These are phyloP conservation scores for Brachionus koreanus DNA, from an alignment of 1,140 invertebrate genomes.

Conservation along the genomic window DNA sequence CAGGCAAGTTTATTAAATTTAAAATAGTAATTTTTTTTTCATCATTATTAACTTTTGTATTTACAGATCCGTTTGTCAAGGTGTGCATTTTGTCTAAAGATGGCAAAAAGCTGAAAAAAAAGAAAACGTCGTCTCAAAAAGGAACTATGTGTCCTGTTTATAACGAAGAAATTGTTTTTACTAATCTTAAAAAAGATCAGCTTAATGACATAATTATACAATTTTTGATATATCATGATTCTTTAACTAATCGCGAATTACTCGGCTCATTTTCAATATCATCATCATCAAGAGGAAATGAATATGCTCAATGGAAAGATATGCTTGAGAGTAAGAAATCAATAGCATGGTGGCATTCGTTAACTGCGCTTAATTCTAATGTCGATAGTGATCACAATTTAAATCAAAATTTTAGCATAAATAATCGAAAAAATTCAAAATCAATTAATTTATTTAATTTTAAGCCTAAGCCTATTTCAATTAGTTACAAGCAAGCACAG, in stretches of 20 bases:
- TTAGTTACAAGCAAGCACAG: neutral
- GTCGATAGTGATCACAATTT: slow-evolving; percentile 8
- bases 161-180: slow-evolving; percentile 82
- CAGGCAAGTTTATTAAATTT: neutral
- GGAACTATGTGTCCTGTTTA: slow-evolving; percentile 94
- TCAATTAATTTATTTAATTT: slow-evolving; percentile 30
- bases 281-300: slow-evolving; percentile 27
- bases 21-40: neutral
- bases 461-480: neutral
- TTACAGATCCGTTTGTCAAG: slow-evolving; percentile 75
- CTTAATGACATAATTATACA: slow-evolving; percentile 42
- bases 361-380: neutral
- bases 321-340: slow-evolving; percentile 40
- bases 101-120: slow-evolving; percentile 93
- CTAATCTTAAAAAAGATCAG: slow-evolving; percentile 63
- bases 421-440: slow-evolving; percentile 16
- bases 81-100: slow-evolving; percentile 87
- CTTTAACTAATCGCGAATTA: slow-evolving; percentile 12
- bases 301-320: slow-evolving; percentile 42
- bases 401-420: slow-evolving; percentile 5
- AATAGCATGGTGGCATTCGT: slow-evolving; percentile 39
- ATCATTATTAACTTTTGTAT: slow-evolving; percentile 46
- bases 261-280: slow-evolving; percentile 29
- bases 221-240: slow-evolving; percentile 23
- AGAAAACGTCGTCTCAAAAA: slow-evolving; percentile 98